Evolutionary conservation across 2,797 vertebrate species (phyloP).

Genomic region (Threskiornis aethiopicus): DNA sequence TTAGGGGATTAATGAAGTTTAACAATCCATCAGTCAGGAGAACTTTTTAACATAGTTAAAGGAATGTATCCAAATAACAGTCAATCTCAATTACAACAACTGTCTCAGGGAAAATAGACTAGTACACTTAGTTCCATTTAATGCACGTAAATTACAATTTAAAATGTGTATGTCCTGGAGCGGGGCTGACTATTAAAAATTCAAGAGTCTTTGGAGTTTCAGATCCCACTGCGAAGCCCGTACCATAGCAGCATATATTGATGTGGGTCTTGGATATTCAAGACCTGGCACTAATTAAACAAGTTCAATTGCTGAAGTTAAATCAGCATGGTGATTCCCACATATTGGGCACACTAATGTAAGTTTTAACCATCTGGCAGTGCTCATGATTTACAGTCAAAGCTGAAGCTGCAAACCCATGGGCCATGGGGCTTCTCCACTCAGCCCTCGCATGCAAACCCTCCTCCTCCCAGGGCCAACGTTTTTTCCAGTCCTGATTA

Average conservation of each 20-base stretch:
- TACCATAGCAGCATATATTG: not conserved
- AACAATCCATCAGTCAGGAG: not conserved
- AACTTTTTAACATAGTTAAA: not conserved
- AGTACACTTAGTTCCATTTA: not conserved
- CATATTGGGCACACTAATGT: accelerated
- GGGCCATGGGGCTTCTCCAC: accelerated
- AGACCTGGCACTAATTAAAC: not conserved
- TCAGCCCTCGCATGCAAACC: not conserved
- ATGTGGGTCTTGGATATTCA: not conserved
- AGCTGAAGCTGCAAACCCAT: not conserved
- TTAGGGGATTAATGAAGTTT: not conserved
- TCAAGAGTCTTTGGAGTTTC: not conserved
- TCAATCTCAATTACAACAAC: not conserved
- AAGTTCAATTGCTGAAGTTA: not conserved
- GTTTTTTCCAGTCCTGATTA: not conserved
- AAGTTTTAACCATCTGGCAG: not conserved
- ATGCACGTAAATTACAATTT: not conserved
- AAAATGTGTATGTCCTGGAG: not conserved
- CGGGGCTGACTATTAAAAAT: not conserved
- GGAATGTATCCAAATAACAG: not conserved
- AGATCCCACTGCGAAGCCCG: not conserved
- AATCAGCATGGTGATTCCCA: not conserved
- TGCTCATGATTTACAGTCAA: not conserved
- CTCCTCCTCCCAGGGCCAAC: not conserved
- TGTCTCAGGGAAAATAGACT: not conserved